Evolutionary conservation across 2,797 vertebrate genomes (phyloP), one percentile per base, ranked within the genome.

Genomic region (Siniperca obscura): DNA sequence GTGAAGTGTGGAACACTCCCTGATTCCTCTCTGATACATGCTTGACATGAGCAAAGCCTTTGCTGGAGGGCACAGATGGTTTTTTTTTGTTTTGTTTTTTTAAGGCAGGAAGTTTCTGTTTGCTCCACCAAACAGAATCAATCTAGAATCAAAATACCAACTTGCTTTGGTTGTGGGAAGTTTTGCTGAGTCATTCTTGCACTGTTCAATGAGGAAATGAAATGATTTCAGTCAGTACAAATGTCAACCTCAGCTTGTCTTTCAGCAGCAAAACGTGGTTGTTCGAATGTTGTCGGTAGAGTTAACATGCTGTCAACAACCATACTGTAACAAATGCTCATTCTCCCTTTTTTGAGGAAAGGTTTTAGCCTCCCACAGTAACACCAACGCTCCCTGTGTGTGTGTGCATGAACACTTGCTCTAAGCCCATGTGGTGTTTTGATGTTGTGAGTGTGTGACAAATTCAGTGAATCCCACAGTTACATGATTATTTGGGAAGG

Each of bases 1-100:
- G 64, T 36, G 36, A 42, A 25, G 12, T 67, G 46, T 86, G 61
- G 57, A 83, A 71, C 76, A 82, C 66, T 69, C 21, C 60, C 76
- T 68, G 80, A 81, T 87, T 87, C 83, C 74, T 89, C 67, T 86
- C 78, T 84, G 79, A 87, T 81, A 81, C 84, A 81, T 82, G 75
- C 70, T 59, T 13, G 22, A 80, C 66, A 70, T 30, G 57, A 70
- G 59, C 67, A 42, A 74, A 65, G 46, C 68, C 22, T 36, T 50
- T 65, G 50, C 38, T 30, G 42, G 11, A 61, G 0, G 46, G 25
- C 66, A 65, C 34, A 62, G 4, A 25, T 46, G 7, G 48, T 44
- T 44, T 48, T 50, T 74, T 46, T 25, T 40, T n/a, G 1, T 22
- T 38, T 22, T 40, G 6, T 42, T 50, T 1, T 27, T 7, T 19